Evolutionary conservation across 2,113 vertebrate species (phyloP).

Genomic region (Apaloderma vittatum): DNA sequence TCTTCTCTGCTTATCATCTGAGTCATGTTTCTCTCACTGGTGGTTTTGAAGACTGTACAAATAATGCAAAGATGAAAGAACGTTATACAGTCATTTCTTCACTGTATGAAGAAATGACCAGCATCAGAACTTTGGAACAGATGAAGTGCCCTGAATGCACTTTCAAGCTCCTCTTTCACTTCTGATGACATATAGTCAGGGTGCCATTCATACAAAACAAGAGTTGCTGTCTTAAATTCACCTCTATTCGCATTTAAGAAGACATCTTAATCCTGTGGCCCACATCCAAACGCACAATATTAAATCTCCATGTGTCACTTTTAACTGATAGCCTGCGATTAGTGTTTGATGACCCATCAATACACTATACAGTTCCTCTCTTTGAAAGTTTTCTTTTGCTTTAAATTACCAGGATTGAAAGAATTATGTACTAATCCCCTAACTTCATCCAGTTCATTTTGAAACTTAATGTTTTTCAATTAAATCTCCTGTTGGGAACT

Average conservation of each 20-base stretch:
- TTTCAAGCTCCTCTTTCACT: not conserved
- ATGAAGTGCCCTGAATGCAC: not conserved
- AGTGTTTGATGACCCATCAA: slow-evolving; percentile 57
- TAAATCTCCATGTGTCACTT: slow-evolving; percentile 15
- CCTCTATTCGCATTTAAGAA: not conserved
- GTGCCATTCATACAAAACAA: not conserved
- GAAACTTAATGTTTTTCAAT: slow-evolving; percentile 75
- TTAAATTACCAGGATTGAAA: slow-evolving; percentile 71
- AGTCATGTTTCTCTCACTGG: too few relatives aligned
- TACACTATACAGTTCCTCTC: slow-evolving; percentile 33
- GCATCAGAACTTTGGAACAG: not conserved
- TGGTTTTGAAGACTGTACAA: too few relatives aligned
- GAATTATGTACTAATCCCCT: slow-evolving; percentile 76
- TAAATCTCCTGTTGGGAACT: slow-evolving; percentile 74
- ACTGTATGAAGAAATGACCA: not conserved
- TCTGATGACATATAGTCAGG: not conserved
- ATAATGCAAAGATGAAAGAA: too few relatives aligned
- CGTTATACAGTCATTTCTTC: not conserved
- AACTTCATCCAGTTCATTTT: slow-evolving; percentile 70
- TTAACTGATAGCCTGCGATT: slow-evolving; percentile 27
- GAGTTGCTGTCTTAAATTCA: not conserved
- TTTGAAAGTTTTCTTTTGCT: slow-evolving; percentile 56
- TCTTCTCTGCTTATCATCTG: too few relatives aligned
- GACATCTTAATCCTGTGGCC: not conserved
- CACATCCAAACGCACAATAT: not conserved